Evolutionary conservation across 2,113 vertebrate species (phyloP), one percentile per base, ranked within the genome.

Genomic region (Colaptes auratus): DNA sequence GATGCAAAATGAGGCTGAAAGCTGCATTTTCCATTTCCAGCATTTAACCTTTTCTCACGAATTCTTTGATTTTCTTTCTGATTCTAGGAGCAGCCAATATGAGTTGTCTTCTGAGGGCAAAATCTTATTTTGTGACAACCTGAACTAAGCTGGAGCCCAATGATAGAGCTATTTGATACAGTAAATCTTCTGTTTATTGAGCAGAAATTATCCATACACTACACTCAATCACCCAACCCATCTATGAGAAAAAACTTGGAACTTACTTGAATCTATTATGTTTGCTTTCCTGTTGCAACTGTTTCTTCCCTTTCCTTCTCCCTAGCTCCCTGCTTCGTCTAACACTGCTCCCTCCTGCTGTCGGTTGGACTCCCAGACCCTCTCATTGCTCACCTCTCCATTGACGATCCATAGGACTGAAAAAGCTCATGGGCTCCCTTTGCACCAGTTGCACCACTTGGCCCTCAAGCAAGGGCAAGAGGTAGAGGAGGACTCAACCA

Each of bases 321-420:
- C 46, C 21, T 36, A 15, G 7, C 35, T 36, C 33, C 35, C 16
- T 20, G 9, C 24, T 60, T 25, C 28, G 20, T 28, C 58, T 65
- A 27, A 39, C 52, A n/a, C 70, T 42, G 36, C 75, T 86, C 61
- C 60, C 6, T 81, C 24, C n/a, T 55, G 60, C 30, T 21, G 19
- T 17, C 27, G 0, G 0, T 3, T 59, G 15, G 35, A 58, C 27
- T 74, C 27, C 35, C 48, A 64, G 33, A 21, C 15, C 25, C 8
- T 60, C 36, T 48, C 19, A 35, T 10, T 31, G 42, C 28, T 24
- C 30, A 27, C 44, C 30, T 77, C 53, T 50, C 1, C 6, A 30
- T 21, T 72, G 30, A 44, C 44, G 42, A 25, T n/a, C 71, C n/a
- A 20, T 4, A 30, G 64, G 33, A 25, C 18, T 66, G 24, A 53